phyloP scores from a whole-genome alignment of 1,140 invertebrate genomes.

The Neelides sp. region DNA sequence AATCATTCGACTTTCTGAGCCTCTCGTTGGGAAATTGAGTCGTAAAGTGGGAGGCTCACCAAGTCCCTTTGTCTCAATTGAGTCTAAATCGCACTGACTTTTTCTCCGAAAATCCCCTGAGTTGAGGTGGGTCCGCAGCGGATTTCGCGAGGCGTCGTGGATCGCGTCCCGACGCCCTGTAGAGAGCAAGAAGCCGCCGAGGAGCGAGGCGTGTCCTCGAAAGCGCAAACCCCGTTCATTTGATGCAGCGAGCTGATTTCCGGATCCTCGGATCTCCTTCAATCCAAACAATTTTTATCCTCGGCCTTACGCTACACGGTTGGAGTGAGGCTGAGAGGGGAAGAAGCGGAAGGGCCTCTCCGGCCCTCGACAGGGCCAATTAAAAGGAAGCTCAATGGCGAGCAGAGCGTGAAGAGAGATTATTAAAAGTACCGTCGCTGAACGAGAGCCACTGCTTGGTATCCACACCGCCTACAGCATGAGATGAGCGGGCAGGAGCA shows the following conservation, averaged over 20 bases:
- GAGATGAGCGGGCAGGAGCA: conserved; percentile 29
- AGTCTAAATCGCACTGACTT: conserved; percentile 31
- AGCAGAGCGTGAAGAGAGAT: no score
- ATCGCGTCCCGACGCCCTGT: conserved; percentile 14
- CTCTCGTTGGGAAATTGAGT: no score
- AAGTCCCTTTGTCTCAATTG: neutral
- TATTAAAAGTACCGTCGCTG: conserved; percentile 23
- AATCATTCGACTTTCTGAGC: no score
- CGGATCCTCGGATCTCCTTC: conserved; percentile 27
- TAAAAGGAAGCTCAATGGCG: no score
- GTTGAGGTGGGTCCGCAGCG: conserved; percentile 22
- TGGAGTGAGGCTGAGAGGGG: no score
- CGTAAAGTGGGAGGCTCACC: no score
- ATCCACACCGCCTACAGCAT: conserved; percentile 44
- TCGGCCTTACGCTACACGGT: no score
- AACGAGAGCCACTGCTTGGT: conserved; percentile 41
- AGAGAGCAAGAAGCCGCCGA: conserved; percentile 24
- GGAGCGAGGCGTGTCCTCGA: conserved; percentile 28
- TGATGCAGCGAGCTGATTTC: conserved; percentile 31
- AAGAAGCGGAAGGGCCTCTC: no score
- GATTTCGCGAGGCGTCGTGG: conserved; percentile 28
- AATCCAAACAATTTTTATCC: no score
- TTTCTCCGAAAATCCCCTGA: conserved; percentile 27
- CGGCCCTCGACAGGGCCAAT: no score
- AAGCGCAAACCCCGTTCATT: conserved; percentile 30